phyloP scores from a whole-genome alignment of 2,888 invertebrate genomes.

The Acleris holmiana region DNA sequence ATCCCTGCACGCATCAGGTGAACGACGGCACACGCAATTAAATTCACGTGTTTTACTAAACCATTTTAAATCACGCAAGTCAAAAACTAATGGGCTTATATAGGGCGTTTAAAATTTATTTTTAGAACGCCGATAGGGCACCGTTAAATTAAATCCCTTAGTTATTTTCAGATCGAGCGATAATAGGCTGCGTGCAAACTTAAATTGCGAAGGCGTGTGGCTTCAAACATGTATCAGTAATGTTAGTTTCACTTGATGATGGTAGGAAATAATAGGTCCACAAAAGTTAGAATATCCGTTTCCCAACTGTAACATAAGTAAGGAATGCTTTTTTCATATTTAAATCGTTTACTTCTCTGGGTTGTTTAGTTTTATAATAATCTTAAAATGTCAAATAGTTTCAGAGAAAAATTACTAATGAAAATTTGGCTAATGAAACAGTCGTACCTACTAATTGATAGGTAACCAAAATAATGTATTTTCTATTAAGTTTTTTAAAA shows the following conservation, averaged over 20 bases:
- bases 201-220: slow-evolving; percentile 16
- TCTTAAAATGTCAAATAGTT: too few species aligned
- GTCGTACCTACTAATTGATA: too few species aligned
- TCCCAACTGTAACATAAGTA: too few species aligned
- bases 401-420: too few species aligned
- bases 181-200: slow-evolving; percentile 31
- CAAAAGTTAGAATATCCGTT: too few species aligned
- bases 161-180: slow-evolving; percentile 30
- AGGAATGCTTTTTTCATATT: too few species aligned
- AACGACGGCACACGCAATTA: not conserved
- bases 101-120: slow-evolving; percentile 15
- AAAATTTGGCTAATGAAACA: too few species aligned
- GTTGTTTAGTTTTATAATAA: too few species aligned
- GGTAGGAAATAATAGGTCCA: not conserved
- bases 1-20: not conserved
- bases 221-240: slow-evolving; percentile 20
- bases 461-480: too few species aligned
- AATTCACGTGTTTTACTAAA: slow-evolving; percentile 2
- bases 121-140: slow-evolving; percentile 22
- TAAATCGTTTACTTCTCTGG: too few species aligned
- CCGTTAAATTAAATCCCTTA: slow-evolving; percentile 22
- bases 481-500: too few species aligned
- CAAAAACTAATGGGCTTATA: slow-evolving; percentile 10
- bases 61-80: slow-evolving; percentile 12
- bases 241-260: slow-evolving; percentile 12